A percentile compares a stretch with the other conserved stretches of the same genome.
These are phyloP conservation scores for Daubentonia madagascariensis DNA, from an alignment of 2,113 vertebrate species.

Conservation along the genomic window DNA sequence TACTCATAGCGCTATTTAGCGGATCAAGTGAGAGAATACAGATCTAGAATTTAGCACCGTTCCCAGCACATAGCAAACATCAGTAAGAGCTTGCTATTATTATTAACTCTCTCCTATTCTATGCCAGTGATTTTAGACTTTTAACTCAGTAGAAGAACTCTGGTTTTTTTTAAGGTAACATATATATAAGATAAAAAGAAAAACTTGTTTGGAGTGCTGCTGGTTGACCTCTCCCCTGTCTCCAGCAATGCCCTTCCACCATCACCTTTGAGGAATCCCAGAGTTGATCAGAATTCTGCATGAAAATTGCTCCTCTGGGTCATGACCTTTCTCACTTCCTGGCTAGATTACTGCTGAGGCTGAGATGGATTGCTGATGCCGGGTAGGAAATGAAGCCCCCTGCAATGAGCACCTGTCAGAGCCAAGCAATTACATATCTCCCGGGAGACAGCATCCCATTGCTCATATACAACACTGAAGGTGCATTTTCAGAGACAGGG, in stretches of 20 bases:
- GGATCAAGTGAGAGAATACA: not conserved
- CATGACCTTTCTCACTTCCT: constrained; percentile 45
- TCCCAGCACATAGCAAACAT: not conserved
- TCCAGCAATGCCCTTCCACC: not conserved
- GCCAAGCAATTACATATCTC: constrained; percentile 49
- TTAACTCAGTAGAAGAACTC: not conserved
- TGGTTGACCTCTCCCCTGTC: not conserved
- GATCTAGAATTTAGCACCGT: not conserved
- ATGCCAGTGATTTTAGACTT: not conserved
- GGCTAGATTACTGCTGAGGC: constrained; percentile 30
- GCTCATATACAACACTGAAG: not conserved
- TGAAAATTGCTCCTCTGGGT: constrained; percentile 6
- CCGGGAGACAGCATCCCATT: not conserved
- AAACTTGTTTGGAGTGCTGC: not conserved
- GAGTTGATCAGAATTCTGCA: constrained; percentile 25
- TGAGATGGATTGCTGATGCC: constrained; percentile 20
- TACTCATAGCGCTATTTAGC: not conserved
- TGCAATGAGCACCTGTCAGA: constrained; percentile 54
- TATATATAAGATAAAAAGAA: not conserved
- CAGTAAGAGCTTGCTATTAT: not conserved
- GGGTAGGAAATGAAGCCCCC: constrained; percentile 39
- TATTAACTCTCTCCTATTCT: not conserved
- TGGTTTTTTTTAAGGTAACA: not conserved
- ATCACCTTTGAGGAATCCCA: constrained; percentile 21
- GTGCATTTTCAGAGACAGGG: not conserved